Evolutionary conservation across 2,888 invertebrate genomes (phyloP).

Genomic region (Sphaerophoria taeniata): DNA sequence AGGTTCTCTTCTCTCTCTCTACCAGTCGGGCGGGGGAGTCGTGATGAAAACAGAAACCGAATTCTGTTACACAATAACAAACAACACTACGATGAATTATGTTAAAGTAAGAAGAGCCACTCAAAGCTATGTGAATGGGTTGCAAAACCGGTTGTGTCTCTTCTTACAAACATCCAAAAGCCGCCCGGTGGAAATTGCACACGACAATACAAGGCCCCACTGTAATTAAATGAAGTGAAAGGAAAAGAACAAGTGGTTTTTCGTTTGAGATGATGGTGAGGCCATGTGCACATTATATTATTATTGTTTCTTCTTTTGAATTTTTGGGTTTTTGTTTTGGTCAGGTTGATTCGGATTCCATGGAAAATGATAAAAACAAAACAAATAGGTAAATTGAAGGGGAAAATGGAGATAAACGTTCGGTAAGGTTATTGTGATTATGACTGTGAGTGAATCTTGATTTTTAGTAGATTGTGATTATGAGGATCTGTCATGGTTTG

Average conservation of each 20-base stretch:
- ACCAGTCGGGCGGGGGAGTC: neutral
- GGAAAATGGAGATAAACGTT: neutral
- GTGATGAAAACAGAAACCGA: constrained; percentile 10
- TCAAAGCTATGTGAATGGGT: neutral
- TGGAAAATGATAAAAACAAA: constrained; percentile 28
- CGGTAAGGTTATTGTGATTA: constrained; percentile 42
- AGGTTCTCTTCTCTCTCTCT: neutral
- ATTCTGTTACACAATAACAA: constrained; percentile 23
- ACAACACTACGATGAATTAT: neutral
- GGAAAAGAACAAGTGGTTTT: no score
- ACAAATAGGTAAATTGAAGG: constrained; percentile 40
- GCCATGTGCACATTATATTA: constrained; percentile 58
- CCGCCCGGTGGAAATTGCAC: constrained; percentile 48
- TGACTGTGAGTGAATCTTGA: constrained; percentile 48
- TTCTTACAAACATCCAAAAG: constrained; percentile 7
- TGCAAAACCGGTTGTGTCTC: neutral
- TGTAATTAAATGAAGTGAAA: no score
- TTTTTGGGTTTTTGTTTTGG: constrained; percentile 27
- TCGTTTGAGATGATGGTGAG: no score
- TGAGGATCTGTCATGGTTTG: neutral
- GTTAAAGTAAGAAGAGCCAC: neutral
- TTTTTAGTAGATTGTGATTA: no score
- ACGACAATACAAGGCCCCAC: no score
- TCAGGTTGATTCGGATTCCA: constrained; percentile 29
- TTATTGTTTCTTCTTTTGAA: neutral